phyloP scores from a whole-genome alignment of 1,140 invertebrate species.

The Drosophila repleta region DNA sequence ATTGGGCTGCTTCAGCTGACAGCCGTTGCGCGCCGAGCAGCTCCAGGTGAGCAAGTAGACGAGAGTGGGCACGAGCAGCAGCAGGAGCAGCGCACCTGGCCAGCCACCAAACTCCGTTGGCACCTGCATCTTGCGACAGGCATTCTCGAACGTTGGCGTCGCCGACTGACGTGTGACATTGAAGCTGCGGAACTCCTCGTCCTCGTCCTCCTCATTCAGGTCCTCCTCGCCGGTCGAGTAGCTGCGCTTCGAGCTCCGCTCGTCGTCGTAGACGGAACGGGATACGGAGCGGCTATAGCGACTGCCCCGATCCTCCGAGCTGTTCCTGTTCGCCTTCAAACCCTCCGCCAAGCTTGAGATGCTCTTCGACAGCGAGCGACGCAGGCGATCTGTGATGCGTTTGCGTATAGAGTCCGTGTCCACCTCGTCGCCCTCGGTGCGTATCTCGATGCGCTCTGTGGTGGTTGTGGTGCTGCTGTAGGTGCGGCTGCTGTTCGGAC shows the following conservation, averaged over 20 bases:
- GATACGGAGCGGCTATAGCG: slow-evolving; percentile 78
- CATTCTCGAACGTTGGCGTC: slow-evolving; percentile 21
- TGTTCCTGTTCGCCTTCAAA: slow-evolving; percentile 31
- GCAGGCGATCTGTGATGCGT: slow-evolving; percentile 64
- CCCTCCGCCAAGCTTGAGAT: slow-evolving; percentile 49
- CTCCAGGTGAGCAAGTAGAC: slow-evolving; percentile 75
- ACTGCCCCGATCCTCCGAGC: slow-evolving; percentile 62
- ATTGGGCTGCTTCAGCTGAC: slow-evolving; percentile 71
- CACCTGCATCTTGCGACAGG: slow-evolving; percentile 50
- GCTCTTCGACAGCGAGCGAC: slow-evolving; percentile 73
- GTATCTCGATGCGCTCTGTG: slow-evolving; percentile 66
- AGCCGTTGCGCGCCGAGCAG: slow-evolving; percentile 77
- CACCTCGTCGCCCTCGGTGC: slow-evolving; percentile 50
- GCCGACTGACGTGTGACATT: slow-evolving; percentile 48
- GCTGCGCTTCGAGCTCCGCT: slow-evolving; percentile 75
- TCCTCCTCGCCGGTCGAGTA: slow-evolving; percentile 84
- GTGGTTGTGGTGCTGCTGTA: slow-evolving; percentile 63
- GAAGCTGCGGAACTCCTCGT: slow-evolving; percentile 68
- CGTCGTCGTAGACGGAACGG: slow-evolving; percentile 75
- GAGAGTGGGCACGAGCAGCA: slow-evolving; percentile 59
- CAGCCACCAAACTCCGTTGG: slow-evolving; percentile 78
- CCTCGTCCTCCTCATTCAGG: slow-evolving; percentile 62
- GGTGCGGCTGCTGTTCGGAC: slow-evolving; percentile 42
- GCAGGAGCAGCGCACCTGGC: slow-evolving; percentile 67
- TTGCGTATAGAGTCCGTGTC: slow-evolving; percentile 68